phyloP scores from a whole-genome alignment of 2,888 invertebrate genomes.

The Chironomus tentans region DNA sequence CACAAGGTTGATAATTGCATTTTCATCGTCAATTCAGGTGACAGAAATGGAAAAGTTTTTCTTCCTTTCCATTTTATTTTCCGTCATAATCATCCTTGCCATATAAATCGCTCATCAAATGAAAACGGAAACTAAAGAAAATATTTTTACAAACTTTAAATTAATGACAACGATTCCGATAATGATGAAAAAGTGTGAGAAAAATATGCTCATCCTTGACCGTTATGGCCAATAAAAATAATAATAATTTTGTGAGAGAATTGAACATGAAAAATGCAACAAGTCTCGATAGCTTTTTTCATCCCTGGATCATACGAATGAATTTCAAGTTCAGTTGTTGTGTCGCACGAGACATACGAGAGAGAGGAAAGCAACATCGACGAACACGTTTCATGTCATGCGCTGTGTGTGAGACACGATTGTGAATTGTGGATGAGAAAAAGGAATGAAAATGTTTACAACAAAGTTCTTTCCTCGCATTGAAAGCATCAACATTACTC shows the following conservation, averaged over 20 bases:
- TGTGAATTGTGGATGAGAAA: background rate
- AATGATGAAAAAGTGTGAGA: no score
- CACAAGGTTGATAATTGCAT: background rate
- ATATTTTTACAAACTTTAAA: background rate
- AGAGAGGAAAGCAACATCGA: background rate
- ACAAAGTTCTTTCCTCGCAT: background rate
- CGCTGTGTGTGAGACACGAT: conserved; percentile 1
- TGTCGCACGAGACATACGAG: background rate
- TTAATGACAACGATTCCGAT: background rate
- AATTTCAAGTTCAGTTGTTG: background rate
- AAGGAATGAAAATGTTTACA: no score
- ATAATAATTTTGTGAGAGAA: no score
- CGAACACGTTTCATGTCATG: background rate
- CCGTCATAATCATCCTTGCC: background rate
- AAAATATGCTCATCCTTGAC: no score
- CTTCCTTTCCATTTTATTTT: no score
- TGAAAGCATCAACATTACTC: background rate
- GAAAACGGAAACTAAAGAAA: background rate
- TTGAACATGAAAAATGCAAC: no score
- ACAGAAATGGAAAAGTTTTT: background rate
- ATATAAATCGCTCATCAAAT: background rate
- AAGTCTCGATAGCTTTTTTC: background rate
- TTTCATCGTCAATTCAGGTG: background rate
- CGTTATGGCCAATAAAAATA: no score
- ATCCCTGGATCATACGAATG: background rate